Base-by-base conservation (phyloP, 2,113 vertebrate genomes). In the Nesoenas mayeri region DNA sequence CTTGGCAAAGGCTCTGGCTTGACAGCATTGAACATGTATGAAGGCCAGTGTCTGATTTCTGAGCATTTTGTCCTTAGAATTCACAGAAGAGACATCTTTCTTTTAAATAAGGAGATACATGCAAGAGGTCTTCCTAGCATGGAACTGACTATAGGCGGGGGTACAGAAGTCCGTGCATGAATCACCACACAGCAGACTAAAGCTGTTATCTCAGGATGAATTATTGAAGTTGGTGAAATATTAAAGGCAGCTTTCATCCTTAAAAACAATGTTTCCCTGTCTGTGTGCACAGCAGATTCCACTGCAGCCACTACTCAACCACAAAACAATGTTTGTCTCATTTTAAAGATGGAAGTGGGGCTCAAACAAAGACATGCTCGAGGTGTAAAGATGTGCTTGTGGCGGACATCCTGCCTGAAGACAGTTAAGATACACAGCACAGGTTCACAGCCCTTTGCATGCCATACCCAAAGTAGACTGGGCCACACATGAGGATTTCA, bases 201-300 rank as follows among this genome's bases (percentile, higher is more conserved):
- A 38, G 54, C 53, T 86, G 47, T 84, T 34, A 2, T 89, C 36
- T 91, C 62, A 53, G 51, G 67, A 75, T 93, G 58, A 96, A 95
- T 96, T 95, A 94, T 92, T 92, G 38, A 96, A 74, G 66, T 62
- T 58, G 32, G 69, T 96, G 44, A 94, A 97, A 97, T 91, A 95
- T 91, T 97, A 75, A 95, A 88, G 77, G 61, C 73, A 74, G 67
- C 66, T 97, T 95, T 86, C 56, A 79, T 87, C 75, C 91, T 77
- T 82, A 89, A 93, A 88, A 22, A 91, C 10, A 32, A 47, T 8
- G 4, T 58, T 80, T 89, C 71, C 74, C 32, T 78, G 83, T 25
- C 74, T 93, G 57, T 10, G 32, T 44, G 71, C 47, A 79, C 48
- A 69, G 40, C 48, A 89, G 62, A 51, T 47, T 74, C 85, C 36